A percentile compares a stretch with the other conserved stretches of the same genome.
These are phyloP conservation scores for Smithornis capensis DNA, from an alignment of 2,113 vertebrate species.

Conservation along the genomic window DNA sequence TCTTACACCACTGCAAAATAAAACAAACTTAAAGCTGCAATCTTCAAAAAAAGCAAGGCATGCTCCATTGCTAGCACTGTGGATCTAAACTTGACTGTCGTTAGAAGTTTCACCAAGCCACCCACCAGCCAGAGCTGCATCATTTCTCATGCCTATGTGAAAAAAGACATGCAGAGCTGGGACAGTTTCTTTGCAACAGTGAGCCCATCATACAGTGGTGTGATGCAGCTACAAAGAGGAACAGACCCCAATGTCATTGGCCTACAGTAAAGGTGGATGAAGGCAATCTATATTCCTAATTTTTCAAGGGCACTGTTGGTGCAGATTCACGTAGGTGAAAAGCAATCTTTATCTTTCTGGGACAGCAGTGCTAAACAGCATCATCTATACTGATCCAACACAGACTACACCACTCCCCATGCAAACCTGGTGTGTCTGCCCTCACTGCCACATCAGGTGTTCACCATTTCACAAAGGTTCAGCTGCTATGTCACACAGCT, in stretches of 20 bases:
- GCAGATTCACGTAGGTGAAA: neutral
- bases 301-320: neutral
- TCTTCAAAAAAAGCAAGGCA: neutral
- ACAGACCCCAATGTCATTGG: fast-evolving
- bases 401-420: neutral
- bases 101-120: neutral
- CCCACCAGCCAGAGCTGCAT: fast-evolving
- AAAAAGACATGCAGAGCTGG: neutral
- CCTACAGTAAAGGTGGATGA: neutral
- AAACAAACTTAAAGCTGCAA: neutral
- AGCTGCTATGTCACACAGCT: neutral
- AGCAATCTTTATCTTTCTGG: neutral
- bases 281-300: neutral
- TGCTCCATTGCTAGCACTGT: neutral
- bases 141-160: neutral
- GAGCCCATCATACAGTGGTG: neutral
- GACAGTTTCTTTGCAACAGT: neutral
- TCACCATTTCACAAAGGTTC: fast-evolving
- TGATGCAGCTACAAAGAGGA: neutral
- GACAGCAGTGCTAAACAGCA: neutral
- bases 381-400: neutral
- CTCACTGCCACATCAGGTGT: neutral
- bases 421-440: neutral
- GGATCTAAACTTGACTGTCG: neutral
- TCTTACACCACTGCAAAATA: neutral